A percentile compares a stretch with the other conserved stretches of the same genome.
These are phyloP conservation scores for Tretioscincus oriximinensis DNA, from an alignment of 2,113 vertebrate genomes.

Conservation along the genomic window DNA sequence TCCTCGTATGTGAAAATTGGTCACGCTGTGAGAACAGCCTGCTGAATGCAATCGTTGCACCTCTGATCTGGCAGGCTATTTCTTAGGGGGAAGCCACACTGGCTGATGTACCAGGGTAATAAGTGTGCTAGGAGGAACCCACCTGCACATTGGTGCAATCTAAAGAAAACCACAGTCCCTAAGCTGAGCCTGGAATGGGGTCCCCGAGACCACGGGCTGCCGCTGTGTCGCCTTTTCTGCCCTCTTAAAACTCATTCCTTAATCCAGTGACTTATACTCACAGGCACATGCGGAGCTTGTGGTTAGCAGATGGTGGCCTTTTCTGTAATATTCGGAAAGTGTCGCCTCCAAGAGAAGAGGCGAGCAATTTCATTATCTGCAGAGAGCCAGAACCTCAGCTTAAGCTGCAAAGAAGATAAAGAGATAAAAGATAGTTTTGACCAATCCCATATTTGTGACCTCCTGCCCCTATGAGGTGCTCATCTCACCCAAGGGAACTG, in stretches of 20 bases:
- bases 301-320: conserved; percentile 46
- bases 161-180: too few species aligned
- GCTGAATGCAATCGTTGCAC: not conserved
- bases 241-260: not conserved
- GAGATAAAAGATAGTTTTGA: conserved; percentile 33
- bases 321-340: conserved; percentile 43
- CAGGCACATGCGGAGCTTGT: not conserved
- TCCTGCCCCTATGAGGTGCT: not conserved
- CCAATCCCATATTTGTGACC: conserved; percentile 35
- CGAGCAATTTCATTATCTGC: conserved; percentile 42
- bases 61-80: too few species aligned
- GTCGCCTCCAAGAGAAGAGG: not conserved
- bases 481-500: not conserved
- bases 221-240: not conserved
- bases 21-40: not conserved
- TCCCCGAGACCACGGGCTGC: not conserved
- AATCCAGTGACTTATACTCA: not conserved
- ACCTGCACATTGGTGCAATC: too few species aligned
- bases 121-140: too few species aligned
- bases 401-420: conserved; percentile 50
- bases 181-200: too few species aligned
- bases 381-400: conserved; percentile 33
- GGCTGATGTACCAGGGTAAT: too few species aligned
- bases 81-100: too few species aligned
- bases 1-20: not conserved